Evolutionary conservation across 2,113 vertebrate species (phyloP).

Genomic region (Mungos mungo): DNA sequence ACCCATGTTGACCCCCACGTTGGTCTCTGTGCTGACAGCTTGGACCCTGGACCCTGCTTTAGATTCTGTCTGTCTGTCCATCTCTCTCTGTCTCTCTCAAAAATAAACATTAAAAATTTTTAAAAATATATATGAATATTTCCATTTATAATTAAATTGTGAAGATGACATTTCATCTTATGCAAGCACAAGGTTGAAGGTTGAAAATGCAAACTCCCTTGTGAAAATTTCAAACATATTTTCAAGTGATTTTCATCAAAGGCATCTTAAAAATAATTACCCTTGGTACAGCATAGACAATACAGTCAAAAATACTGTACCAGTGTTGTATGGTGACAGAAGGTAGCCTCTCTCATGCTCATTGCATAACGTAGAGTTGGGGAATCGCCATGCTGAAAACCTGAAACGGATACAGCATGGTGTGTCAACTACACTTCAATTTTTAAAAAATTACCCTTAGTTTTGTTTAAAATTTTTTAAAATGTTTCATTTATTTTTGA

Average conservation of each 20-base stretch:
- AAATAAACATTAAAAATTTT: too few relatives aligned
- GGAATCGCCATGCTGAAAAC: neutral
- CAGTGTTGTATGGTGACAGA: neutral
- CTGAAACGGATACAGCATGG: neutral
- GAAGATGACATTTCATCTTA: neutral
- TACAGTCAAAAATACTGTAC: neutral
- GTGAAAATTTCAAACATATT: neutral
- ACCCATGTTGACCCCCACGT: too few relatives aligned
- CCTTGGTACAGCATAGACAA: neutral
- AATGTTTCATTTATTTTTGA: too few relatives aligned
- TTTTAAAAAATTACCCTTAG: neutral
- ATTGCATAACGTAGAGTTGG: neutral
- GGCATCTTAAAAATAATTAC: neutral
- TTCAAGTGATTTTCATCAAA: constrained; percentile 3
- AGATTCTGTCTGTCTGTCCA: too few relatives aligned
- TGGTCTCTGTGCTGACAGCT: too few relatives aligned
- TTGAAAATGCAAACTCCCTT: neutral
- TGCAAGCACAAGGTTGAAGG: neutral
- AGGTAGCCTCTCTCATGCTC: neutral
- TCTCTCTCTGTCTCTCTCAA: too few relatives aligned
- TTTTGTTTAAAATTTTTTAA: neutral
- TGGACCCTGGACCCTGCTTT: too few relatives aligned
- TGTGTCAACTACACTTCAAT: neutral
- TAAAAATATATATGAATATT: neutral
- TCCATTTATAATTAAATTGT: neutral